These are phyloP conservation scores for Mayetiola destructor DNA, from an alignment of 2,888 invertebrate species.

Conservation along the genomic window DNA sequence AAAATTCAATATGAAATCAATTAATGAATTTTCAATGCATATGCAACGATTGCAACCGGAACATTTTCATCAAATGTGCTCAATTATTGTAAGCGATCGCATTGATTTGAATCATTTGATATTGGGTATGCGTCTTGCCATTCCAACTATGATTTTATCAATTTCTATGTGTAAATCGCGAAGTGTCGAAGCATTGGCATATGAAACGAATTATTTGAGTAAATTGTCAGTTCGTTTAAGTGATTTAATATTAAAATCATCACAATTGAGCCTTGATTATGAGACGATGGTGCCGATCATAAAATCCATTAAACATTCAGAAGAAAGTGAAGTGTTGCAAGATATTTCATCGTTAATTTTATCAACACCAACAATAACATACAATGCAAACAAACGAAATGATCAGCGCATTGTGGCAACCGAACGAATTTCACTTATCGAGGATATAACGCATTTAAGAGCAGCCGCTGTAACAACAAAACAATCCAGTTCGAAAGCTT, in stretches of 20 bases:
- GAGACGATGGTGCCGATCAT: neutral
- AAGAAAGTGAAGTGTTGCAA: neutral
- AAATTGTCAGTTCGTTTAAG: neutral
- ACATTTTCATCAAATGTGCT: neutral
- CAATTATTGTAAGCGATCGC: neutral
- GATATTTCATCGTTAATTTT: slow-evolving; percentile 2
- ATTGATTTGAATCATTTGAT: neutral
- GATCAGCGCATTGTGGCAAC: neutral
- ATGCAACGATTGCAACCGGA: neutral
- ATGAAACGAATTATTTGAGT: neutral
- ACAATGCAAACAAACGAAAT: neutral
- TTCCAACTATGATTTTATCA: neutral
- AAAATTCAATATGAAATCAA: neutral
- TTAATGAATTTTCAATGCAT: neutral
- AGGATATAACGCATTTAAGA: neutral
- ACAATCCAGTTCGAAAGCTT: neutral
- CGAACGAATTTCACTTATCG: neutral
- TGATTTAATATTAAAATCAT: neutral
- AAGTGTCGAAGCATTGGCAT: neutral
- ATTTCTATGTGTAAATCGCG: neutral
- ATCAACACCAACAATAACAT: slow-evolving; percentile 2
- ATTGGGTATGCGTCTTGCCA: neutral
- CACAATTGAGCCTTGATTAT: neutral
- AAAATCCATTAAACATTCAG: neutral
- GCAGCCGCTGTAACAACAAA: neutral